Conservation (phyloP, 2,113 vertebrate species). For the Fulica atra region DNA sequence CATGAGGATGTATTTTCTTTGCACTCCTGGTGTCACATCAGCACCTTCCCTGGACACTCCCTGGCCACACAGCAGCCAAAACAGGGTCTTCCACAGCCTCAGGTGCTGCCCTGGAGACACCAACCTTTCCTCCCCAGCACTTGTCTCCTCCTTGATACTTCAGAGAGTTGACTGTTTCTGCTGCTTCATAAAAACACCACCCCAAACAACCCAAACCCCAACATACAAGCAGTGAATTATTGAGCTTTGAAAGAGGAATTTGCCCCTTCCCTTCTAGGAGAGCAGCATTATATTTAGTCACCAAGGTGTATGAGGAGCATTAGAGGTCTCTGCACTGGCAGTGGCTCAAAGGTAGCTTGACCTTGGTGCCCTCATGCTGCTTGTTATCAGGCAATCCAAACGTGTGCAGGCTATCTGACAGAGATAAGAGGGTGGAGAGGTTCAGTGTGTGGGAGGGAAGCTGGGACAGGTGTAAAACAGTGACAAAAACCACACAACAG, state of each 20-base stretch:
- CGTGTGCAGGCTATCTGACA: neutral
- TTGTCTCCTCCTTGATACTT: neutral
- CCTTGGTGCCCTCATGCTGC: accelerated
- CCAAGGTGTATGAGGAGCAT: accelerated
- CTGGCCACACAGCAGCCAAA: neutral
- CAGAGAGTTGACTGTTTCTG: neutral
- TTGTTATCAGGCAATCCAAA: neutral
- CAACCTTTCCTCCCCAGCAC: neutral
- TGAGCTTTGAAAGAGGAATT: neutral
- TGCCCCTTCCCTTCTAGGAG: neutral
- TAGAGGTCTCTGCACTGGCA: neutral
- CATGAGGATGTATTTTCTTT: conserved; percentile 47
- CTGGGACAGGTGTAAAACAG: neutral
- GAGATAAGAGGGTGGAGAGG: conserved; percentile 11
- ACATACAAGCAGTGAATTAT: neutral
- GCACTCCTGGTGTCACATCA: accelerated
- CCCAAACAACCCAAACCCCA: no score
- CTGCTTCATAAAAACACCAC: no score
- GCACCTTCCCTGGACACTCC: neutral
- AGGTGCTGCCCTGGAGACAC: neutral
- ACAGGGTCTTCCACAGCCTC: neutral
- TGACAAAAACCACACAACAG: accelerated
- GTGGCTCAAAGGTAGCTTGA: neutral
- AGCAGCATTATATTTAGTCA: accelerated
- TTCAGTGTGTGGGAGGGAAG: neutral